Conservation (phyloP, 2,888 invertebrate species). For the Drosophila prolongata region DNA sequence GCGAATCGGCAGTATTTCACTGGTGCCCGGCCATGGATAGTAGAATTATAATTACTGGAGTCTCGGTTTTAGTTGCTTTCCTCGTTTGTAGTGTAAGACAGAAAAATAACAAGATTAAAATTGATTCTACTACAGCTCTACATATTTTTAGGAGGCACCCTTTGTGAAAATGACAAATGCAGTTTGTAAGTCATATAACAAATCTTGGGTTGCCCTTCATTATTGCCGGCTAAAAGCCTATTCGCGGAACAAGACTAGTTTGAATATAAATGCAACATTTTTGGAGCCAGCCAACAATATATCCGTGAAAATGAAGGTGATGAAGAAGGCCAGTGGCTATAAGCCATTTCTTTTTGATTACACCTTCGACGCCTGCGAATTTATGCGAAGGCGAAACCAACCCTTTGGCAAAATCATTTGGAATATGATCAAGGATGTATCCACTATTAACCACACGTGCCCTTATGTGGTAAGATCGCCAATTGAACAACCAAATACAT, state of each 20-base stretch:
- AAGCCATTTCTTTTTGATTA: constrained; percentile 29
- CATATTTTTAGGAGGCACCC: not conserved
- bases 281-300: too few relatives aligned
- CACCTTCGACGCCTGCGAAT: constrained; percentile 33
- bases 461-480: constrained; percentile 28
- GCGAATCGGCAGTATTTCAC: not conserved
- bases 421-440: constrained; percentile 19
- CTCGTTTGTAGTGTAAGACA: not conserved
- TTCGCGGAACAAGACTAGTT: not conserved
- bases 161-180: constrained; percentile 28
- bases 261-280: constrained; percentile 16
- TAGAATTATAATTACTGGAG: not conserved
- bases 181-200: constrained; percentile 7
- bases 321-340: constrained; percentile 43
- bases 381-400: constrained; percentile 18
- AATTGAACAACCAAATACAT: not conserved
- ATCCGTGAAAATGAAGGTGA: not conserved
- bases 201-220: too few relatives aligned
- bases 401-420: constrained; percentile 15
- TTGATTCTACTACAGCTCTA: too few relatives aligned
- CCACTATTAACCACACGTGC: constrained; percentile 42
- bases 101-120: not conserved
- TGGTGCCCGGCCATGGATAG: not conserved
- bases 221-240: too few relatives aligned
- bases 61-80: not conserved